Evolutionary conservation across 2,888 invertebrate species (phyloP), one percentile per base, ranked within the genome.

Genomic region (Piscicola geometra): DNA sequence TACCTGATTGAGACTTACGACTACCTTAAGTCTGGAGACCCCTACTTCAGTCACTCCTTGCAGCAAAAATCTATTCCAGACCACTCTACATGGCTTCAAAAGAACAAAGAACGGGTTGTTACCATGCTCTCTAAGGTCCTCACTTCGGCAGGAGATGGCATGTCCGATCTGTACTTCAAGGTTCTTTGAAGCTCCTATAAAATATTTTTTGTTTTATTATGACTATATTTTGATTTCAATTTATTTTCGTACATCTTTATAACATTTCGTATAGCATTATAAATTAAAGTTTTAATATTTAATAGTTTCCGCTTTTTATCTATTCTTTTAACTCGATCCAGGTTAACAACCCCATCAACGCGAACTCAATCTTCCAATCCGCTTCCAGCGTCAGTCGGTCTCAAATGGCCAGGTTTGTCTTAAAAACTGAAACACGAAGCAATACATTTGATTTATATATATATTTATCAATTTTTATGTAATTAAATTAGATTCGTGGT

Each of bases 161-260:
- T 80, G 71, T 78, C 80, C 12, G 80, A 80, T 73, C 78, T 80
- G 32, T 80, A 80, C 73, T 80, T 80, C 77, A 80, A 80, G 77
- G 78, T 79, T 32, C 52, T 15, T 50, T 15, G 18, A 50, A 15
- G 52, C n/a, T 50, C n/a, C n/a, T 15, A 50, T 50, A 50, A 18
- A 18, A 50, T 50, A 18, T 50, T 50, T 50, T 15, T 50, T 50
- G 52, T 50, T 50, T 50, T 18, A 18, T 50, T 15, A 50, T 15
- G 15, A 18, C n/a, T 50, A 50, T 50, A 50, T 15, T 50, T 18
- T n/a, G n/a, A n/a, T n/a, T n/a, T n/a, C n/a, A n/a, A n/a, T n/a
- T n/a, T n/a, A n/a, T n/a, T n/a, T n/a, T n/a, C n/a, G n/a, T n/a
- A n/a, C n/a, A n/a, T n/a, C n/a, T n/a, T n/a, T n/a, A n/a, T n/a